Conservation (phyloP, 2,797 vertebrate genomes). For the Clarias platycephalus region DNA sequence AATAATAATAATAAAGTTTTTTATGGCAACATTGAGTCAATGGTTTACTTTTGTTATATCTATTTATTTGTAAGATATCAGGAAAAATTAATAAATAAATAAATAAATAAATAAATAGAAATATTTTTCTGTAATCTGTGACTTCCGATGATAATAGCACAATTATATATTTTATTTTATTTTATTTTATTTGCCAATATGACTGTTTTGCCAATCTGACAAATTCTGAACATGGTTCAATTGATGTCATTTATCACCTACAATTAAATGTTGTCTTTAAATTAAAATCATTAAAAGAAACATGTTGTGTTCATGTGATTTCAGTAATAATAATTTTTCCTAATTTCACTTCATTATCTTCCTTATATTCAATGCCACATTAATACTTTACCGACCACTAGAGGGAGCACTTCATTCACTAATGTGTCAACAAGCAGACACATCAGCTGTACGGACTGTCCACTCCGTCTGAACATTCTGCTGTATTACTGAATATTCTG, state of each 20-base stretch:
- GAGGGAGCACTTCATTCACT: slow-evolving; percentile 15
- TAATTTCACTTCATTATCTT: neutral
- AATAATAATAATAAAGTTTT: no score
- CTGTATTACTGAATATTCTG: neutral
- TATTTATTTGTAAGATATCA: neutral
- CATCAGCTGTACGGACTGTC: neutral
- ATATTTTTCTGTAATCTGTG: neutral
- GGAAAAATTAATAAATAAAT: no score
- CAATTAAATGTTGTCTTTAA: neutral
- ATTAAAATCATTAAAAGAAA: neutral
- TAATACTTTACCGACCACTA: neutral
- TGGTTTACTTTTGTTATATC: no score
- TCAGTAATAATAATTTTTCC: neutral
- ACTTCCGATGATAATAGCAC: neutral
- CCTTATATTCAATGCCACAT: no score
- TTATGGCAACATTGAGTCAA: no score
- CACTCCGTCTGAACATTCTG: no score
- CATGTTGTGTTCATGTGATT: neutral
- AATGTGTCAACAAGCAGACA: neutral
- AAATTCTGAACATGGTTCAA: neutral
- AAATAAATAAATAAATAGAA: no score
- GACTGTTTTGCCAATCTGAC: neutral
- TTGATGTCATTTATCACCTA: neutral
- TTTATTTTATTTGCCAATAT: neutral
- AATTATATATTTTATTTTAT: no score